phyloP scores from a whole-genome alignment of 1,140 invertebrate genomes.

The Scylla paramamosain region DNA sequence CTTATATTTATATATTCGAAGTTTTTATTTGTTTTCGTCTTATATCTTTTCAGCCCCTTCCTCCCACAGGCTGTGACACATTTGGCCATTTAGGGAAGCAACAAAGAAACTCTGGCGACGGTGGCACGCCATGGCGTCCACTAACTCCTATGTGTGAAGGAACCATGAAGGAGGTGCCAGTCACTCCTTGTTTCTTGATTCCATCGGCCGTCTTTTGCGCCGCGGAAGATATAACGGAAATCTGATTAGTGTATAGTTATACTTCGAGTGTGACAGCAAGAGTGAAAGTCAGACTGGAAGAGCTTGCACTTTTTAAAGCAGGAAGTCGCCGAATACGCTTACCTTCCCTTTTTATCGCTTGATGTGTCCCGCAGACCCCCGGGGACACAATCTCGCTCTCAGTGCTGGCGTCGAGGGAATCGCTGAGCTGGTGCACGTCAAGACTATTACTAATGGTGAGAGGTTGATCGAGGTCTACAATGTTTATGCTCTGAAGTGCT shows the following conservation, averaged over 20 bases:
- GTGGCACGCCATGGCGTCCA: not conserved
- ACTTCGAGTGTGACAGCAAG: not conserved
- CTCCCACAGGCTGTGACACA: not conserved
- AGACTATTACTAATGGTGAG: slow-evolving; percentile 17
- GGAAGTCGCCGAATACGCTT: slow-evolving; percentile 10
- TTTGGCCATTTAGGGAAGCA: not conserved
- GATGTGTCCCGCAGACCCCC: not conserved
- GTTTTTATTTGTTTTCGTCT: not conserved
- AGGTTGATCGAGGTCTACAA: slow-evolving; percentile 1
- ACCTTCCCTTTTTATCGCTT: not conserved
- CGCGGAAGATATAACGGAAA: not conserved
- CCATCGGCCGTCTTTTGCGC: not conserved
- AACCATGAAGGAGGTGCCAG: not conserved
- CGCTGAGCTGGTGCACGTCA: slow-evolving; percentile 31
- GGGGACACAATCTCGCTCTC: not conserved
- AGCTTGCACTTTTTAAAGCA: slow-evolving; percentile 4
- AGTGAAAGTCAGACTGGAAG: not conserved
- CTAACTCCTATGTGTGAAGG: not conserved
- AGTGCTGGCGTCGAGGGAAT: slow-evolving; percentile 17
- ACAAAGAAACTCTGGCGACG: not conserved
- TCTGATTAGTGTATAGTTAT: not conserved
- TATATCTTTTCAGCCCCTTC: not conserved
- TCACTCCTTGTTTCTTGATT: not conserved
- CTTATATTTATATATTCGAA: not conserved
- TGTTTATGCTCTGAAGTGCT: slow-evolving; percentile 45